These are phyloP conservation scores for Hymenopus coronatus DNA, from an alignment of 2,888 invertebrate species.

Conservation along the genomic window DNA sequence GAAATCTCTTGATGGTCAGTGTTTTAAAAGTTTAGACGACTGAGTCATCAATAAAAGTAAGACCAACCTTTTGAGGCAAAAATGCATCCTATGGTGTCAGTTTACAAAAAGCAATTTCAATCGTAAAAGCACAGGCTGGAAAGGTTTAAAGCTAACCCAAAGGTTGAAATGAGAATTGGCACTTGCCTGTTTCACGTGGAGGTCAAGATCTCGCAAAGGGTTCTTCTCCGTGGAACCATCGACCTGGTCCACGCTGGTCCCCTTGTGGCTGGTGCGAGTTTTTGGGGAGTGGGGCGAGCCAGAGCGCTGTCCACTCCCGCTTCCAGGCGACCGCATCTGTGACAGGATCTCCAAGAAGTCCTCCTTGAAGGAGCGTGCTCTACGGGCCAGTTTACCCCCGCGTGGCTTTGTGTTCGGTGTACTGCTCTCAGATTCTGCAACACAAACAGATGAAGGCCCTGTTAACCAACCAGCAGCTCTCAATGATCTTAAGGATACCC, in stretches of 20 bases:
- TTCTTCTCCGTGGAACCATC: constrained; percentile 57
- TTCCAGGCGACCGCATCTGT: constrained; percentile 79
- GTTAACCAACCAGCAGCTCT: no score
- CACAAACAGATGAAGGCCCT: not conserved
- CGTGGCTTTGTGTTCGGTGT: constrained; percentile 50
- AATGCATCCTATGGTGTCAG: no score
- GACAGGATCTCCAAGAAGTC: constrained; percentile 87
- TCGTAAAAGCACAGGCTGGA: no score
- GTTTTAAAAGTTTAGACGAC: no score
- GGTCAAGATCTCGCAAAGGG: constrained; percentile 70
- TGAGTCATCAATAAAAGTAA: no score
- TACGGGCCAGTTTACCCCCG: constrained; percentile 80
- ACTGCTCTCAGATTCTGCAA: constrained; percentile 29
- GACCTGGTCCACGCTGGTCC: constrained; percentile 50
- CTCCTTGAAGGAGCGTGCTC: constrained; percentile 90
- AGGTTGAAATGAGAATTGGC: no score
- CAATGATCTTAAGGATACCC: no score
- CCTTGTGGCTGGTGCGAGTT: constrained; percentile 45
- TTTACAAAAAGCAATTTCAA: no score
- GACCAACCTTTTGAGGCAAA: no score
- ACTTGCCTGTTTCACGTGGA: constrained; percentile 60
- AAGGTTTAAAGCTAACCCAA: no score
- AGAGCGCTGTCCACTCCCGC: constrained; percentile 24
- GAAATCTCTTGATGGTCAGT: no score
- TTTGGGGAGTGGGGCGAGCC: constrained; percentile 50